Conservation (phyloP, 2,797 vertebrate species). For the Caiman crocodilus region DNA sequence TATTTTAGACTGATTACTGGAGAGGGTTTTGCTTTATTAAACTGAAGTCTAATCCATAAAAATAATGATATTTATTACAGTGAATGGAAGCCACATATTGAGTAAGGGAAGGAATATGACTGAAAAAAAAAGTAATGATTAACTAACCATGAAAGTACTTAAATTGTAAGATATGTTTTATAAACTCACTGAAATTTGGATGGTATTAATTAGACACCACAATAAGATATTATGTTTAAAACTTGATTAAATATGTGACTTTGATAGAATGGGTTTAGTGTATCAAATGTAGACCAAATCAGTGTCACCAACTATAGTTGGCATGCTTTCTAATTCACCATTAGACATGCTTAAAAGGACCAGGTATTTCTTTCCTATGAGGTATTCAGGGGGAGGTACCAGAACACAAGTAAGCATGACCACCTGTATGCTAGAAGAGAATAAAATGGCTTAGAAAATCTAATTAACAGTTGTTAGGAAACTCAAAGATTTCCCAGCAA, state of each 20-base stretch:
- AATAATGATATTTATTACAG: constrained; percentile 31
- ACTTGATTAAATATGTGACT: not conserved
- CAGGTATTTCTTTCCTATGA: not conserved
- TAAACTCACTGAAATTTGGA: not conserved
- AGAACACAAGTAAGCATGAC: not conserved
- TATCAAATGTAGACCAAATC: not conserved
- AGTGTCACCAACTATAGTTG: not conserved
- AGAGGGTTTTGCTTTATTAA: constrained; percentile 51
- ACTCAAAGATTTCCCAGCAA: not conserved
- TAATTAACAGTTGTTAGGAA: not conserved
- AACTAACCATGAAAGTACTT: constrained; percentile 16
- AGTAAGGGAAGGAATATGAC: constrained; percentile 1
- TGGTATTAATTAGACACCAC: not conserved
- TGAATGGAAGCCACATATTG: constrained; percentile 3
- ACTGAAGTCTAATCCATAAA: constrained; percentile 46
- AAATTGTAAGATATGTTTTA: not conserved
- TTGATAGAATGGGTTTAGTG: not conserved
- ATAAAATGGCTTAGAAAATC: not conserved
- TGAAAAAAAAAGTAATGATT: constrained; percentile 17
- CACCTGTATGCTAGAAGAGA: not conserved
- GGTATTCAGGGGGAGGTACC: not conserved
- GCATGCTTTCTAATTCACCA: not conserved
- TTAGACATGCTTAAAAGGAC: not conserved
- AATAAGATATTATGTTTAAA: not conserved
- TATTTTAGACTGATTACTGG: constrained; percentile 24